Evolutionary conservation across 2,113 vertebrate genomes (phyloP).

Genomic region (Ictidomys tridecemlineatus): DNA sequence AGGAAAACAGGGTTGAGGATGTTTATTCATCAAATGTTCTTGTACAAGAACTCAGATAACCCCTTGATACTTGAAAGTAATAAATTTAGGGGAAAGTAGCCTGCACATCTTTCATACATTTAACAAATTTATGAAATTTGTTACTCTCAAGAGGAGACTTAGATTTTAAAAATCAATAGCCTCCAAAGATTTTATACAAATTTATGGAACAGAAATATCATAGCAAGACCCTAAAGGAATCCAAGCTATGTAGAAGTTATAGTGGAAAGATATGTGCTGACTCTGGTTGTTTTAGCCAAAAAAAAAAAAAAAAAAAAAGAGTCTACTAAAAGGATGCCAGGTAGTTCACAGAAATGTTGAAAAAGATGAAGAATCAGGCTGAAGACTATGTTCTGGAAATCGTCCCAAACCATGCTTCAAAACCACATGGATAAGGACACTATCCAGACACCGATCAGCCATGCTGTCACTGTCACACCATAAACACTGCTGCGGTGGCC

Average conservation of each 20-base stretch:
- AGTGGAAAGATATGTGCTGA: not conserved
- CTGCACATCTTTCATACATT: not conserved
- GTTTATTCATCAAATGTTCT: slow-evolving; percentile 44
- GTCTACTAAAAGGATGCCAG: not conserved
- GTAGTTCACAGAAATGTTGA: not conserved
- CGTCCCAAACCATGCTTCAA: not conserved
- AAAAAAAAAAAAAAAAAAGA: not conserved
- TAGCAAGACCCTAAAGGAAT: not conserved
- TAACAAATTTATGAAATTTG: not conserved
- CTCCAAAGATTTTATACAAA: not conserved
- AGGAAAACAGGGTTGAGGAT: slow-evolving; percentile 9
- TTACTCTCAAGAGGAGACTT: not conserved
- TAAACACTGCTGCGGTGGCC: accelerated
- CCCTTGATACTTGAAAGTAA: slow-evolving; percentile 16
- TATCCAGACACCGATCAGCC: not conserved
- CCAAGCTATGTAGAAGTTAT: not conserved
- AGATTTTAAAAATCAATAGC: slow-evolving; percentile 45
- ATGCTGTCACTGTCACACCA: not conserved
- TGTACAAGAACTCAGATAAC: slow-evolving; percentile 42
- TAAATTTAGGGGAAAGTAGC: not conserved
- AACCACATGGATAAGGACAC: not conserved
- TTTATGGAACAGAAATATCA: not conserved
- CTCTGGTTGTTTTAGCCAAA: not conserved
- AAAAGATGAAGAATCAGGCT: not conserved
- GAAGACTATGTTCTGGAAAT: not conserved